A percentile compares a stretch with the other conserved stretches of the same genome.
These are phyloP conservation scores for Speoplatyrhinus poulsoni DNA, from an alignment of 2,113 vertebrate genomes.

Conservation along the genomic window DNA sequence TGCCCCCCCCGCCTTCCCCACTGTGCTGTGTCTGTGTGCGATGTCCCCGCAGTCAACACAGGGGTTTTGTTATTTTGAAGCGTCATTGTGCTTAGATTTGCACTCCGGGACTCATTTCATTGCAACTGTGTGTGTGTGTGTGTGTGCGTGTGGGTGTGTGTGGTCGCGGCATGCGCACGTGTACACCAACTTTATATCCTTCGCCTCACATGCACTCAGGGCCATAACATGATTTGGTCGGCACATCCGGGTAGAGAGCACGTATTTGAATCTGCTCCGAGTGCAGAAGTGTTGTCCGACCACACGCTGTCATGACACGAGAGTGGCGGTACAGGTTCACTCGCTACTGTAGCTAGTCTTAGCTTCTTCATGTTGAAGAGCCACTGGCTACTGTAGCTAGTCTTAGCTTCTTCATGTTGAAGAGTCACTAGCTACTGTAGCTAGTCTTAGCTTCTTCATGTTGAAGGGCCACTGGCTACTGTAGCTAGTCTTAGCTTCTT, in stretches of 20 bases:
- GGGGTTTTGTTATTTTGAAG: conserved; percentile 31
- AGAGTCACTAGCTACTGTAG: no score
- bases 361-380: no score
- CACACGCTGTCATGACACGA: conserved; percentile 11
- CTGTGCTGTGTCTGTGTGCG: conserved; percentile 28
- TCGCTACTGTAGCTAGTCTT: no score
- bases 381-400: no score
- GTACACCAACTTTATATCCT: conserved; percentile 1
- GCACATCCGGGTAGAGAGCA: conserved; percentile 14
- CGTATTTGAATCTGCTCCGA: conserved; percentile 26
- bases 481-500: no score
- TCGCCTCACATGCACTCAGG: conserved; percentile 57
- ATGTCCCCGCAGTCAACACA: conserved; percentile 25
- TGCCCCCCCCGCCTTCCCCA: no score
- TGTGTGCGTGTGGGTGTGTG: conserved; percentile 5
- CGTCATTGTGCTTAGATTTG: conserved; percentile 29
- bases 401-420: no score
- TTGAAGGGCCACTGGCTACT: no score
- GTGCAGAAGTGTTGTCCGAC: conserved; percentile 26
- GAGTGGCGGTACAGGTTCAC: background rate
- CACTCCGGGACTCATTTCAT: conserved; percentile 39
- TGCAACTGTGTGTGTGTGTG: conserved; percentile 27
- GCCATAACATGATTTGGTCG: conserved; percentile 64
- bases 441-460: no score
- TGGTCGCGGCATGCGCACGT: conserved; percentile 24